phyloP scores from a whole-genome alignment of 2,113 vertebrate genomes.

The Dunckerocampus dactyliophorus region DNA sequence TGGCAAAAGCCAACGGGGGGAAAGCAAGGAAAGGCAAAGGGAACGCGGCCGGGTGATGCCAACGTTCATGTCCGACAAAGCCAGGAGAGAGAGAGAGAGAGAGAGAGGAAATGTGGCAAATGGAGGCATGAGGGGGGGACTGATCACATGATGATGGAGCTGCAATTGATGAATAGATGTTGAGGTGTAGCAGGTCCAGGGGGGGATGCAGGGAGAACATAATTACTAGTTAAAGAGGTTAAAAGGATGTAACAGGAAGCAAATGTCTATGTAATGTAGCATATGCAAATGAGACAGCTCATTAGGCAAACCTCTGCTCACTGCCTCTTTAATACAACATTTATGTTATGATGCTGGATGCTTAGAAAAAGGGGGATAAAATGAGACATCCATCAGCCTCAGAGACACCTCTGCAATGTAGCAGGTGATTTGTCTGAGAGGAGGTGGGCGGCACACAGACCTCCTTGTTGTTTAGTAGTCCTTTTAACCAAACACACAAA shows the following conservation, averaged over 20 bases:
- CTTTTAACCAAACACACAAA: slow-evolving; percentile 60
- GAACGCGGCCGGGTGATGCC: slow-evolving; percentile 36
- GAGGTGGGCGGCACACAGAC: slow-evolving; percentile 67
- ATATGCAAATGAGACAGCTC: slow-evolving; percentile 25
- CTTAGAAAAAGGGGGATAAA: slow-evolving; percentile 31
- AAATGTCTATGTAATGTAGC: slow-evolving; percentile 19
- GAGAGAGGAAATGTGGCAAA: slow-evolving; percentile 43
- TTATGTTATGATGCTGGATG: slow-evolving; percentile 3
- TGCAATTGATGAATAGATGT: slow-evolving; percentile 58
- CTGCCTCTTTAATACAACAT: slow-evolving; percentile 31
- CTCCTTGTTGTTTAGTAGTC: slow-evolving; percentile 69
- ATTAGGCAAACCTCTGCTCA: slow-evolving; percentile 12
- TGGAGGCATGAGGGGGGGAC: slow-evolving; percentile 34
- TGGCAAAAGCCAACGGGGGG: slow-evolving; percentile 64
- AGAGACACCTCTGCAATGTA: slow-evolving; percentile 69
- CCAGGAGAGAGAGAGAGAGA: slow-evolving; percentile 32
- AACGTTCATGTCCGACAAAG: slow-evolving; percentile 58
- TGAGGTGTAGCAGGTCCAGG: slow-evolving; percentile 24
- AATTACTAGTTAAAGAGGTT: slow-evolving; percentile 58
- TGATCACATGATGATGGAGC: slow-evolving; percentile 51
- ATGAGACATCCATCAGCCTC: slow-evolving; percentile 66
- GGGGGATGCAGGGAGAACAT: slow-evolving; percentile 31
- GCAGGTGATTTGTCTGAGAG: slow-evolving; percentile 70
- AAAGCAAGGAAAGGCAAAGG: slow-evolving; percentile 26
- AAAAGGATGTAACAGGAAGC: slow-evolving; percentile 24